Conservation (phyloP, 2,888 invertebrate genomes). For the Drosophila kambysellisi region DNA sequence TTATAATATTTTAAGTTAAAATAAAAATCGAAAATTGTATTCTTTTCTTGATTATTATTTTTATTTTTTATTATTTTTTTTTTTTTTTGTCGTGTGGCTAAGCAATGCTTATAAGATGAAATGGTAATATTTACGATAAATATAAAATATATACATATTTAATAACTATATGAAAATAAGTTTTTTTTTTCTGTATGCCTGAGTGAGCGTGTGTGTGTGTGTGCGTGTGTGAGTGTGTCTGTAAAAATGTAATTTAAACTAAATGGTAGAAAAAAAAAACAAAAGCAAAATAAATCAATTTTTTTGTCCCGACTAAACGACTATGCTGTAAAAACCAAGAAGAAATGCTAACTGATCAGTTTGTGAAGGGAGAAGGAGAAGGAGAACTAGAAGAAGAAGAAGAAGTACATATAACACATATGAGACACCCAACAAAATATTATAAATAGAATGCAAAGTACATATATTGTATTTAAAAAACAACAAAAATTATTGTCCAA, state of each 20-base stretch:
- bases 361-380: background rate
- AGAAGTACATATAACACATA: constrained; percentile 40
- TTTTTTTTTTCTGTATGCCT: constrained; percentile 53
- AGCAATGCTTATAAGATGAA: constrained; percentile 68
- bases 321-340: constrained; percentile 36
- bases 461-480: constrained; percentile 64
- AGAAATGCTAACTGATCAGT: background rate
- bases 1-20: constrained; percentile 58
- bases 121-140: constrained; percentile 59
- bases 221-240: constrained; percentile 36
- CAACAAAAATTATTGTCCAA: constrained; percentile 67
- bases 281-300: constrained; percentile 51
- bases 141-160: constrained; percentile 47
- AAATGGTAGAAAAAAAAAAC: constrained; percentile 40
- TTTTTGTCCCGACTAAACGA: constrained; percentile 56
- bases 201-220: constrained; percentile 18
- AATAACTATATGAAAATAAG: constrained; percentile 44
- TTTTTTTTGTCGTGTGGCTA: constrained; percentile 36
- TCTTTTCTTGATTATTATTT: constrained; percentile 12
- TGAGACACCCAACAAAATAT: constrained; percentile 38
- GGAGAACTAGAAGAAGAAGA: background rate
- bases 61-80: constrained; percentile 21
- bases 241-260: constrained; percentile 79
- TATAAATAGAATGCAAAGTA: constrained; percentile 63
- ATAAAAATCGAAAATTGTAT: background rate